Evolutionary conservation across 2,797 vertebrate species (phyloP).

Genomic region (Lindbergichthys nudifrons): DNA sequence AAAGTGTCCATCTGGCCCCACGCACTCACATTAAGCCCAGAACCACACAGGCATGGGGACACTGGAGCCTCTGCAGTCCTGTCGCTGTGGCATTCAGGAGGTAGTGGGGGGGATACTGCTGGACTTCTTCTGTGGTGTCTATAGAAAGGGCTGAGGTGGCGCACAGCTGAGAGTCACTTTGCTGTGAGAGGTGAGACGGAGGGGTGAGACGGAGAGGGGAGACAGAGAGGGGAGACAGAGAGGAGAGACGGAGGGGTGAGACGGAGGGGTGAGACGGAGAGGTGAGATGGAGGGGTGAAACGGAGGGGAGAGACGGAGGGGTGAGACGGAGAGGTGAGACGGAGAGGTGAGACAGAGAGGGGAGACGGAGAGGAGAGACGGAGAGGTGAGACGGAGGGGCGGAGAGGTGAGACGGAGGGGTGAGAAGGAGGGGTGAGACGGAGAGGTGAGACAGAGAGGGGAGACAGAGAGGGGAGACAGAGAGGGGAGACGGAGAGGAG

Average conservation of each 20-base stretch:
- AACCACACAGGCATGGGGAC: conserved; percentile 75
- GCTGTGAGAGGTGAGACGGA: conserved; percentile 51
- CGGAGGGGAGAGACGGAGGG: conserved; percentile 54
- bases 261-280: conserved; percentile 41
- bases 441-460: no score
- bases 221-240: conserved; percentile 54
- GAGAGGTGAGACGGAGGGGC: no score
- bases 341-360: conserved; percentile 12
- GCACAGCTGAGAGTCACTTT: conserved; percentile 56
- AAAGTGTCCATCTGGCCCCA: conserved; percentile 94
- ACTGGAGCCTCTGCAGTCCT: conserved; percentile 61
- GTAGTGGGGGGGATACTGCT: conserved; percentile 62
- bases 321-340: conserved; percentile 54
- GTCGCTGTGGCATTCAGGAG: conserved; percentile 88
- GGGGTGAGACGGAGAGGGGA: conserved; percentile 59
- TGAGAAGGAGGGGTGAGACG: no score
- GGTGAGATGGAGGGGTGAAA: conserved; percentile 50
- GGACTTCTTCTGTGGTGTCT: conserved; percentile 35
- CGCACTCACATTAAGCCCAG: conserved; percentile 85
- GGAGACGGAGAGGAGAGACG: no score
- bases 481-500: no score
- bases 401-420: no score
- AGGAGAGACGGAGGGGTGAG: conserved; percentile 49
- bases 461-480: no score
- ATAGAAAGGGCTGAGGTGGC: conserved; percentile 38